Conservation (phyloP, 2,888 invertebrate species). For the Morpho deidamia region DNA sequence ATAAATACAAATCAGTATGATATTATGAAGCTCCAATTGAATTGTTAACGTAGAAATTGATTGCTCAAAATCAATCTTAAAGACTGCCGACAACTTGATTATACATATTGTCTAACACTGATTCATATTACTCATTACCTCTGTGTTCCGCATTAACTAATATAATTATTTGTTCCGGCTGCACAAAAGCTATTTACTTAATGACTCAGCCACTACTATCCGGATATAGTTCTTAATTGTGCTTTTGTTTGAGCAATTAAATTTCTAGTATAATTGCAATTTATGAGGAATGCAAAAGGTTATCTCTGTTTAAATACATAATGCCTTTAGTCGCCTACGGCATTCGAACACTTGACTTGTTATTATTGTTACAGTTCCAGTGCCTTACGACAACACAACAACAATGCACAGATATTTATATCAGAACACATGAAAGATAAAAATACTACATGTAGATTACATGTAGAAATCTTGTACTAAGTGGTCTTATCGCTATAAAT, state of each 20-base stretch:
- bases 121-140: neutral
- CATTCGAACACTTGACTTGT: too few relatives aligned
- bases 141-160: slow-evolving; percentile 6
- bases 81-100: slow-evolving; percentile 3
- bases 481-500: too few relatives aligned
- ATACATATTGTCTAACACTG: slow-evolving; percentile 1
- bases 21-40: too few relatives aligned
- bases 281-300: neutral
- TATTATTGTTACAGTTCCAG: too few relatives aligned
- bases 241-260: slow-evolving; percentile 1
- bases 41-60: too few relatives aligned
- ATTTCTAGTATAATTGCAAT: neutral
- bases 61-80: neutral
- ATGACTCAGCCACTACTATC: neutral
- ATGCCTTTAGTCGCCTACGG: too few relatives aligned
- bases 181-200: slow-evolving; percentile 1
- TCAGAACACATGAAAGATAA: too few relatives aligned
- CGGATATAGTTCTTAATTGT: slow-evolving; percentile 8
- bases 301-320: neutral
- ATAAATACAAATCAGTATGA: too few relatives aligned
- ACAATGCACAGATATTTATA: too few relatives aligned
- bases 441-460: too few relatives aligned
- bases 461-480: too few relatives aligned
- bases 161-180: slow-evolving; percentile 9
- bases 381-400: too few relatives aligned